phyloP scores from a whole-genome alignment of 2,113 vertebrate genomes.

The Corythornis madagascariensis region DNA sequence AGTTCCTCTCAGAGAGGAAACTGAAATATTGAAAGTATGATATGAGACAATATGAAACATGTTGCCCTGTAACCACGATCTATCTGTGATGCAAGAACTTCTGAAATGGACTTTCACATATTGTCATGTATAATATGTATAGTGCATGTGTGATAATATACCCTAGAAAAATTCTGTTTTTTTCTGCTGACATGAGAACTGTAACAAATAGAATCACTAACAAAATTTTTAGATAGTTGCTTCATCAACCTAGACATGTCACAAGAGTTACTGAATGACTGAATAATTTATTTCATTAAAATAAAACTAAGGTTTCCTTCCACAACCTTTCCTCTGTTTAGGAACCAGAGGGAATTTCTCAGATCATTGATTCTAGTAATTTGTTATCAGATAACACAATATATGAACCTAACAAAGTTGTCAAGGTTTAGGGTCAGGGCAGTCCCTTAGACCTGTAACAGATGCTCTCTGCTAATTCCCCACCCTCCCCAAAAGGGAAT shows the following conservation, averaged over 20 bases:
- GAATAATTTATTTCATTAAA: background rate
- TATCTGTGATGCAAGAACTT: background rate
- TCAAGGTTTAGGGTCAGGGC: no score
- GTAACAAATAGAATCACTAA: background rate
- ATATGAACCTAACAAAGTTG: background rate
- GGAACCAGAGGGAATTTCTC: background rate
- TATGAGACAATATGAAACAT: background rate
- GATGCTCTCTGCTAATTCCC: no score
- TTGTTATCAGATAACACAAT: background rate
- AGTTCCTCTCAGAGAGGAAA: background rate
- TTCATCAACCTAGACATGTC: background rate
- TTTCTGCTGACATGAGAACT: background rate
- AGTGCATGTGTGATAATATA: background rate
- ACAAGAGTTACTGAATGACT: background rate
- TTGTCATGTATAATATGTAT: fast-evolving
- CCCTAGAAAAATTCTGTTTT: background rate
- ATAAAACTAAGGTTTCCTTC: background rate
- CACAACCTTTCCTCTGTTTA: background rate
- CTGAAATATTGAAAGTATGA: background rate
- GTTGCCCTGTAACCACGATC: background rate
- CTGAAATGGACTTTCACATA: background rate
- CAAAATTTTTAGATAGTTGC: background rate
- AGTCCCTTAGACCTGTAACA: no score
- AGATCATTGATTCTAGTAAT: background rate
- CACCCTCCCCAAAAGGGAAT: no score